Base-by-base conservation (phyloP, 2,113 vertebrate genomes). In the Excalfactoria chinensis region DNA sequence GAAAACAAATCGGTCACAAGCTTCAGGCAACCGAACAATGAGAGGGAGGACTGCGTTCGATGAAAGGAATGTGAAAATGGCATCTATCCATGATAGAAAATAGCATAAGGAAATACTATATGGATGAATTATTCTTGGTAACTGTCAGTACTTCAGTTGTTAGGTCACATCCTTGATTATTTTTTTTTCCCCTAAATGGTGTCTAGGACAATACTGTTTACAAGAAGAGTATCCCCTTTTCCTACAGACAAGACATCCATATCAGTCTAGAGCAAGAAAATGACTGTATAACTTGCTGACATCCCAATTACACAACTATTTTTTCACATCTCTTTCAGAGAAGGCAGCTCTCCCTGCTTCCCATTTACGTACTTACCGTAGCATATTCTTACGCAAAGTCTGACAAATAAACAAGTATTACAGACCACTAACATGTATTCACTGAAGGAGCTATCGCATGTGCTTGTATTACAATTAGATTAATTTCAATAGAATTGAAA, bases 91-190 rank as follows among this genome's bases (percentile, higher is more conserved):
- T 59, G 2, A 3, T 22, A 67, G 51, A 77, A 73, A 77, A 62
- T 17, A 23, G 12, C 67, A 18, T 30, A 85, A 95, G 92, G 93
- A 95, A 95, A 95, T 95, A 76, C 90, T 85, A 74, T 32, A 43
- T 17, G 43, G 82, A 67, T 79, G 79, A 88, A 49, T 51, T 91
- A 46, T 9, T 80, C 55, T 53, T 91, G 85, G 56, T 1, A 72
- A 79, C n/a, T 89, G 79, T 83, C 87, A 81, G 69, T n/a, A 40
- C 44, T 91, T 86, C 89, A 62, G 41, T 18, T 83, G 43, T n/a
- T 88, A 96, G 19, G 69, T 94, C 87, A 95, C 43, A 91, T 95
- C 91, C 91, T 93, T 60, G 37, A 76, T 32, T 40, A 34, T 44
- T 32, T 41, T 66, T 74, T 86, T 49, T 34, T 35, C 63, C 64